A percentile compares a stretch with the other conserved stretches of the same genome.
Evolutionary conservation across 2,797 vertebrate genomes (phyloP).

Genomic region (Leptatherina wallacei): DNA sequence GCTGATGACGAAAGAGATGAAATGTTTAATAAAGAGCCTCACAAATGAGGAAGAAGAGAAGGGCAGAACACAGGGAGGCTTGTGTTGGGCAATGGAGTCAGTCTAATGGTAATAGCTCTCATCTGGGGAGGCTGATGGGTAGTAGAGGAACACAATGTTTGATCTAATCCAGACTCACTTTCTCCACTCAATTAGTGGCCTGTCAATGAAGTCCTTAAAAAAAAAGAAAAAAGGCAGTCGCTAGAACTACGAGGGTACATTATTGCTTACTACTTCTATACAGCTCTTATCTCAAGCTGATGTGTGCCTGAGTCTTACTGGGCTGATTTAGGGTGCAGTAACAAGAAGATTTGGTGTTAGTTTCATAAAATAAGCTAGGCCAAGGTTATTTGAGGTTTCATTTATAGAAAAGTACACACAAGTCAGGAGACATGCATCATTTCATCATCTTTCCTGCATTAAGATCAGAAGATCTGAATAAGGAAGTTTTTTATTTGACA

Average conservation of each 20-base stretch:
- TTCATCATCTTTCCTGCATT: not conserved
- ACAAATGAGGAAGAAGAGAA: conserved; percentile 41
- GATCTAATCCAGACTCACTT: conserved; percentile 71
- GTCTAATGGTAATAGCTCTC: conserved; percentile 81
- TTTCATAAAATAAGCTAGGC: conserved; percentile 37
- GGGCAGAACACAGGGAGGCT: conserved; percentile 56
- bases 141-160: conserved; percentile 76
- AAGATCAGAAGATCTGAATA: not conserved
- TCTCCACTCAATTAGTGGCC: conserved; percentile 75
- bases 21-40: conserved; percentile 48
- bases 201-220: conserved; percentile 81
- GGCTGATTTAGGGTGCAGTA: not conserved
- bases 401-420: conserved; percentile 18
- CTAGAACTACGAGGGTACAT: conserved; percentile 35
- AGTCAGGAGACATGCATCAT: conserved; percentile 2
- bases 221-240: conserved; percentile 27
- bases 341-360: conserved; percentile 7
- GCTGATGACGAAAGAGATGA: conserved; percentile 47
- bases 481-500: not conserved
- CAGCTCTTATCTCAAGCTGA: conserved; percentile 41
- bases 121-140: conserved; percentile 82
- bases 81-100: conserved; percentile 55
- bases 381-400: conserved; percentile 32
- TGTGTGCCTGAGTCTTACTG: conserved; percentile 23
- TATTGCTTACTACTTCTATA: conserved; percentile 28